phyloP scores from a whole-genome alignment of 2,797 vertebrate genomes.

The Lepus townsendii region DNA sequence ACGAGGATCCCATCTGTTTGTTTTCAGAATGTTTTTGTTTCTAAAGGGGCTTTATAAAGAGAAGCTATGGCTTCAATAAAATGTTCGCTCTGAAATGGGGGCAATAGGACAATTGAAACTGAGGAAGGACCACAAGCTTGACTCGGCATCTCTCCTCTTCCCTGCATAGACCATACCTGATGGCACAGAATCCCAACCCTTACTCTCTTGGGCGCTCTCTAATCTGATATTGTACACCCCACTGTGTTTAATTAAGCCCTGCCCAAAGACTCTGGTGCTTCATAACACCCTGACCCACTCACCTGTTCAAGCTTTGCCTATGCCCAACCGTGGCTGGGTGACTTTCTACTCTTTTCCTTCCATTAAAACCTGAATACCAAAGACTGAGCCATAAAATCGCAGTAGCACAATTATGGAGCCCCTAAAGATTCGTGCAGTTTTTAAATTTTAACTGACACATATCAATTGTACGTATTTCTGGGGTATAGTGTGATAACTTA shows the following conservation, averaged over 20 bases:
- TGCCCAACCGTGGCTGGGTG: background rate
- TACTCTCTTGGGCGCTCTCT: background rate
- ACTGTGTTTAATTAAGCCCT: background rate
- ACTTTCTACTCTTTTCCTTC: background rate
- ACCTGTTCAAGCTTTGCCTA: background rate
- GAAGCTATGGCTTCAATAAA: background rate
- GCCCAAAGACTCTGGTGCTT: background rate
- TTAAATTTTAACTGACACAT: no score
- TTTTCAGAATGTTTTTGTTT: background rate
- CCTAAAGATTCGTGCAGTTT: background rate
- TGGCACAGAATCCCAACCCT: background rate
- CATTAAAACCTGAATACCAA: background rate
- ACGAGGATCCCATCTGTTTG: background rate
- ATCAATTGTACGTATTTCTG: no score
- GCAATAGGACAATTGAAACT: background rate
- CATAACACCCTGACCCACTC: background rate
- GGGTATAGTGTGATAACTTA: no score
- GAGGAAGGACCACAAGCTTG: background rate
- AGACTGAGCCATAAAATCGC: background rate
- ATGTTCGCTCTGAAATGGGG: background rate
- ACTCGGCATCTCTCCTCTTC: background rate
- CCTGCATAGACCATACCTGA: background rate
- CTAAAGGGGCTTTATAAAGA: slow-evolving; percentile 9
- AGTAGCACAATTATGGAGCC: background rate
- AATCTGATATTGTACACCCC: background rate